Evolutionary conservation across 1,140 invertebrate species (phyloP), one percentile per base, ranked within the genome.

Genomic region (Pseudachorutes palmiensis): DNA sequence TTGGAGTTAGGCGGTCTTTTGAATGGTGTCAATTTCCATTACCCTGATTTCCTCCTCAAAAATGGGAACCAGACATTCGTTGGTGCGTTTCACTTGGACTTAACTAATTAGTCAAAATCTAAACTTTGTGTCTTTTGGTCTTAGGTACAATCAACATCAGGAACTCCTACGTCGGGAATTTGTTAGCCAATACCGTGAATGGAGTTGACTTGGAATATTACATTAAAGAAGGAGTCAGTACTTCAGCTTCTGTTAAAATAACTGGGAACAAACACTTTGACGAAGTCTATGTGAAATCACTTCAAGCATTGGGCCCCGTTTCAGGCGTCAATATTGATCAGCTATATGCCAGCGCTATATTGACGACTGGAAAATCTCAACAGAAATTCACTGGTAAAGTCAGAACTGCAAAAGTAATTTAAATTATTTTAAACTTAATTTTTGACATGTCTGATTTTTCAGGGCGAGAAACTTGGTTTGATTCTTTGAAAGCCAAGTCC

Each of bases 21-120:
- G 2, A 36, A 63, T 29, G 61, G 36, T 2, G 36, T 63, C 24
- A 28, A 63, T 28, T 48, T 63, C 31, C 12, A 63, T 5, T 12
- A 41, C 14, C 12, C 22, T n/a, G 41, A 41, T 24, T 45, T 63
- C 41, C 28, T 63, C 19, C 32, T 48, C 2, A 24, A 12, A 28
- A 45, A 41, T 26, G 30, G 30, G 14, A 41, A 63, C 28, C 61
- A 63, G 28, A 45, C 61, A 14, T 63, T 63, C 28, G 5, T 12
- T 12, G 19, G 61, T 63, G 2, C 36, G 61, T 48, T 45, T 55
- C 51, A 55, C 24, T 55, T 55, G 24, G 51, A 19, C 19, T 45
- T 19, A 45, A 14, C 24, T 55, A 55, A 55, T 16, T 16, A 55
- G 5, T 24, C 24, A 55, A 55, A 41, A 41, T 41, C 19, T 41